Conservation (phyloP, 2,797 vertebrate species). For the Rhinophrynus dorsalis region DNA sequence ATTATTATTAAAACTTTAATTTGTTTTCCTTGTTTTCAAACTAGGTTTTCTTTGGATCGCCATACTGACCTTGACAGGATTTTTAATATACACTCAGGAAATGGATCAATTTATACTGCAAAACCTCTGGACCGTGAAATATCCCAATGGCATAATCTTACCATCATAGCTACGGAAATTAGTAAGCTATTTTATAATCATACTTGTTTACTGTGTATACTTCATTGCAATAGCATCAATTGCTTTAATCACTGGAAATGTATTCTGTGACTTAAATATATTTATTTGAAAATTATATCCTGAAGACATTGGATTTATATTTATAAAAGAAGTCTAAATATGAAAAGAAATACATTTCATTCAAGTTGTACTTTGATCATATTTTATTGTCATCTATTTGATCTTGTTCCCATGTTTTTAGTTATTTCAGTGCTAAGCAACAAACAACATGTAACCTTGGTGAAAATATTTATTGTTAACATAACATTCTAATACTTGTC, state of each 20-base stretch:
- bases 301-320: conserved; percentile 19
- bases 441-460: conserved; percentile 25
- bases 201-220: conserved; percentile 37
- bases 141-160: conserved; percentile 92
- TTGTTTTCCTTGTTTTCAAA: conserved; percentile 28
- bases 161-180: conserved; percentile 86
- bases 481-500: neutral
- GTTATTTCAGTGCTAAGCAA: too few species aligned
- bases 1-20: conserved; percentile 8
- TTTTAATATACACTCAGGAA: conserved; percentile 89
- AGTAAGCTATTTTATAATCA: conserved; percentile 73
- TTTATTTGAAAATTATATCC: conserved; percentile 35
- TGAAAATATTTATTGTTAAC: neutral
- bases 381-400: conserved; percentile 20
- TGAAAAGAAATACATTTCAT: conserved; percentile 31
- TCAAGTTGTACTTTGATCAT: conserved; percentile 34
- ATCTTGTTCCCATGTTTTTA: too few species aligned
- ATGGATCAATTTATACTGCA: conserved; percentile 87
- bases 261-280: conserved; percentile 35
- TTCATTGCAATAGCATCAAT: conserved; percentile 31
- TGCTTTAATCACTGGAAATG: conserved; percentile 28
- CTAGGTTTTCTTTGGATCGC: conserved; percentile 90
- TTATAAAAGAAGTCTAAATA: conserved; percentile 10
- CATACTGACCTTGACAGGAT: conserved; percentile 92
- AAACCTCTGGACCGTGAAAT: conserved; percentile 88